A percentile compares a stretch with the other conserved stretches of the same genome.
Conservation (phyloP, 23 tunicate genomes). For the Aplidium turbinatum region DNA sequence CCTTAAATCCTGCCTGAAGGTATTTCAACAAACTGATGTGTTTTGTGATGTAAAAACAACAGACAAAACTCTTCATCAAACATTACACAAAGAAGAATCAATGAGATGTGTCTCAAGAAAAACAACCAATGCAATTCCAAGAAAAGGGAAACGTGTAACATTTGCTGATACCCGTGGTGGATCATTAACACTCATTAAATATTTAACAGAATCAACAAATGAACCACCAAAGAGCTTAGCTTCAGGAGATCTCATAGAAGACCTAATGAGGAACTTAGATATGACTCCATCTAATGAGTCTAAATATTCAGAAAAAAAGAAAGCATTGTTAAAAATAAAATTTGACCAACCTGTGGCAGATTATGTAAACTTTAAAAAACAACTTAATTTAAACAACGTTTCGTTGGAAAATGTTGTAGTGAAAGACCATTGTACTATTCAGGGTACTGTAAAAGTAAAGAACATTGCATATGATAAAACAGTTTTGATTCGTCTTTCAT, state of each 20-base stretch:
- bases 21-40: neutral
- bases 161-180: constrained; percentile 87
- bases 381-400: constrained; percentile 47
- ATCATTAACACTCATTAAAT: constrained; percentile 58
- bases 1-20: constrained; percentile 30
- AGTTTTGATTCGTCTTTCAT: constrained; percentile 59
- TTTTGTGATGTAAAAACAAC: constrained; percentile 14
- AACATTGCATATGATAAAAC: constrained; percentile 72
- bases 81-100: neutral
- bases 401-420: constrained; percentile 65
- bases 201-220: constrained; percentile 63
- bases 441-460: constrained; percentile 75
- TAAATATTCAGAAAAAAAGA: neutral
- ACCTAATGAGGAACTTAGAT: constrained; percentile 39
- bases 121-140: neutral
- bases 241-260: constrained; percentile 28
- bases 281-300: too few relatives aligned
- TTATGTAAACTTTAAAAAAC: constrained; percentile 60
- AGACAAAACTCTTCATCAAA: neutral
- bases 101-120: neutral
- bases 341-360: constrained; percentile 76
- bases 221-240: constrained; percentile 68
- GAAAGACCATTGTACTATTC: constrained; percentile 12
- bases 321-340: neutral
- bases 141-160: constrained; percentile 64